Conservation (phyloP, 1,140 invertebrate species). For the Phthorimaea operculella region DNA sequence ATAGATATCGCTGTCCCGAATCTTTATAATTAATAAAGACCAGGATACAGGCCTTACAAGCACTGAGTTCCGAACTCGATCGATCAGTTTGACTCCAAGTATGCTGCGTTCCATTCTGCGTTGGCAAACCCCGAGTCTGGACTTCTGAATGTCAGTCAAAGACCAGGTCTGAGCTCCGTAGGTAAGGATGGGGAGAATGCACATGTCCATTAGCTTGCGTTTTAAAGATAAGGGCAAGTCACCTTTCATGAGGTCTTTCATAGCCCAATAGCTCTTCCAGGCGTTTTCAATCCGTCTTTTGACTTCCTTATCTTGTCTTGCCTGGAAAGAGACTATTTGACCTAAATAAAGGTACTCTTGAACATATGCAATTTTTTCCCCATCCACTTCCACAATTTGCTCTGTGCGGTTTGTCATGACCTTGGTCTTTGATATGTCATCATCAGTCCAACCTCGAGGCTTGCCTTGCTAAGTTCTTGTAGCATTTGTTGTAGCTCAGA, state of each 20-base stretch:
- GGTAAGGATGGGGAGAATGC: not conserved
- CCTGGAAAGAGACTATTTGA: too few relatives aligned
- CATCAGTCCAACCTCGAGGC: too few relatives aligned
- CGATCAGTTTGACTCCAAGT: not conserved
- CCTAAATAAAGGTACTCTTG: too few relatives aligned
- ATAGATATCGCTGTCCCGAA: too few relatives aligned
- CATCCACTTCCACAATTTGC: too few relatives aligned
- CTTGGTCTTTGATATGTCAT: too few relatives aligned
- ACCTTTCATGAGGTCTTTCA: constrained; percentile 2
- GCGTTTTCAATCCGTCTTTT: not conserved
- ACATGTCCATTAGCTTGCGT: not conserved
- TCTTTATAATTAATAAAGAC: not conserved
- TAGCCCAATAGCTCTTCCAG: not conserved
- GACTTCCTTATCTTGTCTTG: constrained; percentile 4
- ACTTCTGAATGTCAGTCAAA: constrained; percentile 1
- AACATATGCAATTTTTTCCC: too few relatives aligned
- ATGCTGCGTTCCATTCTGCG: constrained; percentile 2
- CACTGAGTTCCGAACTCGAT: not conserved
- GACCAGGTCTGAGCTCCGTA: too few relatives aligned
- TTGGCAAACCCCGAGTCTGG: too few relatives aligned
- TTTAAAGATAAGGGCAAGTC: constrained; percentile 1
- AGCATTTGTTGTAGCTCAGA: not conserved
- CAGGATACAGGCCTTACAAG: too few relatives aligned
- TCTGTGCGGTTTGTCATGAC: too few relatives aligned
- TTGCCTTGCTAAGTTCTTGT: constrained; percentile 8